Conservation (phyloP, 2,888 invertebrate genomes). For the Hymenopus coronatus region DNA sequence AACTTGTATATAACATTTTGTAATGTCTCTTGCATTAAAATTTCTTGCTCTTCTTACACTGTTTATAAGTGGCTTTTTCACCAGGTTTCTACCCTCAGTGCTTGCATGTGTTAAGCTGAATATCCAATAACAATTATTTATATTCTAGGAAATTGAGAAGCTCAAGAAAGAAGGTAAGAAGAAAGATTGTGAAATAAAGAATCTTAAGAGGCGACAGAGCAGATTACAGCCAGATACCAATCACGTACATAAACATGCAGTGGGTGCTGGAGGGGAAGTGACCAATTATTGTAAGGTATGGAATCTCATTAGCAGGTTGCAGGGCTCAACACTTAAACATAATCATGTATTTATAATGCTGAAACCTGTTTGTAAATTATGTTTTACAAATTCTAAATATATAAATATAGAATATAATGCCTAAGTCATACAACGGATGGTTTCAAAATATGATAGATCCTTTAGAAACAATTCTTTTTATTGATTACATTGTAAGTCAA, state of each 20-base stretch:
- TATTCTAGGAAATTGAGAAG: slow-evolving; percentile 51
- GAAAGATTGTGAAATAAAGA: slow-evolving; percentile 54
- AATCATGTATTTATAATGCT: no score
- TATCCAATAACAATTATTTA: not conserved
- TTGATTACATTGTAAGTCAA: no score
- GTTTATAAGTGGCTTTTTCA: not conserved
- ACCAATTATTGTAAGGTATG: not conserved
- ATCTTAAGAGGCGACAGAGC: slow-evolving; percentile 51
- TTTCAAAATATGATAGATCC: no score
- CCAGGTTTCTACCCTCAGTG: no score
- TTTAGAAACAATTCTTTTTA: no score
- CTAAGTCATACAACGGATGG: no score
- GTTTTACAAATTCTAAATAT: no score
- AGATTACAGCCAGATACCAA: slow-evolving; percentile 34
- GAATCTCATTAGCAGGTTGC: not conserved
- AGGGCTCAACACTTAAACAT: no score
- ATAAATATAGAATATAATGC: no score
- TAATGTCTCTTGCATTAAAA: not conserved
- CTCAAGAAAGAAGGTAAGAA: slow-evolving; percentile 52
- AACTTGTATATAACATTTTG: not conserved
- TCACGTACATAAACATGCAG: not conserved
- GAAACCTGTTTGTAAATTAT: no score
- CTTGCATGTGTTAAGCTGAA: not conserved
- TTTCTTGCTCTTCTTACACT: not conserved
- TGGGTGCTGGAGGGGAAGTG: not conserved